Percentiles rank a stretch among this genome's conserved stretches.
phyloP scores from a whole-genome alignment of 1,140 invertebrate genomes.

The Solenopsis fugax region DNA sequence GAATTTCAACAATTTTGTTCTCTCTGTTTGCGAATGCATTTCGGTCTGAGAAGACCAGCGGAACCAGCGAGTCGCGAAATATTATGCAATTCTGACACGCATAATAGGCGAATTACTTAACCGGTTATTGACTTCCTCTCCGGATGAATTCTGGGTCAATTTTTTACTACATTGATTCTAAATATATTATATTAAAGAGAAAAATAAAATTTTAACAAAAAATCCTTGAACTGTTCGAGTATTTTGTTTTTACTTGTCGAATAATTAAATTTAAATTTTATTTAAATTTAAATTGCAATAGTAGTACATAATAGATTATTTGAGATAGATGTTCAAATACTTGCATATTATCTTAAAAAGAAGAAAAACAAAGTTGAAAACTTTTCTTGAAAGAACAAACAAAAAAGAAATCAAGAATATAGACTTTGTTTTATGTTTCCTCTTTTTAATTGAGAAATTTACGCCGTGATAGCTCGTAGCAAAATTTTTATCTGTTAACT shows the following conservation, averaged over 20 bases:
- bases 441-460: not conserved
- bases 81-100: slow-evolving; percentile 81
- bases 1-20: slow-evolving; percentile 73
- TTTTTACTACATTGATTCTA: slow-evolving; percentile 58
- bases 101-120: slow-evolving; percentile 84
- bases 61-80: slow-evolving; percentile 80
- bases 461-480: too few species aligned
- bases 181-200: not conserved
- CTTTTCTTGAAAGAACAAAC: not conserved
- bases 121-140: slow-evolving; percentile 84
- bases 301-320: not conserved
- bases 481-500: not conserved
- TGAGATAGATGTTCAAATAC: not conserved
- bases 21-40: slow-evolving; percentile 73
- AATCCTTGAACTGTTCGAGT: not conserved
- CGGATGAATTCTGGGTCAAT: slow-evolving; percentile 82
- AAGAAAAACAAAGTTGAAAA: not conserved
- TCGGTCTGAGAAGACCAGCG: slow-evolving; percentile 73
- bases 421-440: not conserved
- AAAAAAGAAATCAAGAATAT: not conserved
- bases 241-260: not conserved
- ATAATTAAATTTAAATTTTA: slow-evolving; percentile 7
- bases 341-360: not conserved
- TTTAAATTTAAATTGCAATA: too few species aligned
- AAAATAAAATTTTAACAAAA: not conserved